Evolutionary conservation across 1,140 invertebrate species (phyloP).

Genomic region (Drosophila triauraria): DNA sequence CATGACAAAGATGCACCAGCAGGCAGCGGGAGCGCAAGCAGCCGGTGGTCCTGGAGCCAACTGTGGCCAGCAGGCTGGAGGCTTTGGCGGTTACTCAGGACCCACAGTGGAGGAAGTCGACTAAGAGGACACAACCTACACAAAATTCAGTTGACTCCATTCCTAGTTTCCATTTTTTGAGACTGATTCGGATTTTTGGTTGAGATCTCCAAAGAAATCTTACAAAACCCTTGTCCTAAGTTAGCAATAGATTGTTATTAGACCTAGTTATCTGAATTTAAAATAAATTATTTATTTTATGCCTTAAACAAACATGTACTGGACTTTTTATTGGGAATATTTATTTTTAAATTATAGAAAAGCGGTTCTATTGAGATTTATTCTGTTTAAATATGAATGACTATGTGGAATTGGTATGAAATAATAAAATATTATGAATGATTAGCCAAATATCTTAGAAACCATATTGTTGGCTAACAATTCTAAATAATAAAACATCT

Average conservation of each 20-base stretch:
- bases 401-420: neutral
- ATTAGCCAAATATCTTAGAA: neutral
- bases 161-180: neutral
- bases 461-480: neutral
- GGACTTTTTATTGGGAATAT: neutral
- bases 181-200: constrained; percentile 12
- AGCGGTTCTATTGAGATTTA: neutral
- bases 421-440: neutral
- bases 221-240: neutral
- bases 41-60: constrained; percentile 85
- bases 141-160: neutral
- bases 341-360: too few species aligned
- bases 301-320: neutral
- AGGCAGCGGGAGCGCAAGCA: neutral
- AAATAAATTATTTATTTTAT: too few species aligned
- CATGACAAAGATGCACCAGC: constrained; percentile 86
- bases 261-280: too few species aligned
- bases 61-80: constrained; percentile 84
- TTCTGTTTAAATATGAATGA: neutral
- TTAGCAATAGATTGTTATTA: neutral
- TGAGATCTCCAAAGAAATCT: constrained; percentile 1
- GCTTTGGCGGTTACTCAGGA: constrained; percentile 85
- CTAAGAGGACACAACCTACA: constrained; percentile 80
- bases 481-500: too few species aligned
- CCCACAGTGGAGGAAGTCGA: constrained; percentile 91